Evolutionary conservation across 2,113 vertebrate species (phyloP), one percentile per base, ranked within the genome.

Genomic region (Hemiscyllium ocellatum): DNA sequence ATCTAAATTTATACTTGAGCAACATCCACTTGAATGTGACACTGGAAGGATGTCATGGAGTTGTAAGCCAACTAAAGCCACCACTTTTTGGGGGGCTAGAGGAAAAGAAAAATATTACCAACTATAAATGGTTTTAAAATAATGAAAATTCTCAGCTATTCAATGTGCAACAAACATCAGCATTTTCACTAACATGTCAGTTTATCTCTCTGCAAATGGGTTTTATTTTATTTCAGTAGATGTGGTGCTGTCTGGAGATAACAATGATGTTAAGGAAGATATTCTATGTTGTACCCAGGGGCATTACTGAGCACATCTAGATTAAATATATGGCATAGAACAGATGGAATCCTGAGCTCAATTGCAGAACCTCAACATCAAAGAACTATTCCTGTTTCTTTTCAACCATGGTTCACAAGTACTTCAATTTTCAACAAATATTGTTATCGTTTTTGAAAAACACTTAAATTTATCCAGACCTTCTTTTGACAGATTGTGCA

Each of bases 231-330:
- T 90, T 90, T 65, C 65, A 13, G 87, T 90, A 90, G 26, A 56
- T 90, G 56, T 65, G 52, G 13, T 90, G 29, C 65, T 17, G 15
- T 13, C 56, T n/a, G 33, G 87, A 65, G 52, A 65, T 90, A 66
- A 91, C 89, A 91, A 66, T 19, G 5, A 61, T 91, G 61, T 91
- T n/a, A 19, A 4, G 52, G 87, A 61, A 93, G 89, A 66, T 93
- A 61, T 93, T 93, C 33, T 93, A 17, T 93, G 61, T 66, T n/a
- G 33, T 37, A 93, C 61, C n/a, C 33, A 68, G 89, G 61, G 61
- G 89, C 89, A 66, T 93, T 37, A 68, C 89, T 93, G 89, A 93
- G 65, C 65, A 37, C n/a, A 93, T 37, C 89, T 66, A 37, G 89
- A 66, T 93, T 66, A 37, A 33, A 93, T 22, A 37, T 93, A n/a